Evolutionary conservation across 1,140 invertebrate species (phyloP).

Genomic region (Ceratina calcarata): DNA sequence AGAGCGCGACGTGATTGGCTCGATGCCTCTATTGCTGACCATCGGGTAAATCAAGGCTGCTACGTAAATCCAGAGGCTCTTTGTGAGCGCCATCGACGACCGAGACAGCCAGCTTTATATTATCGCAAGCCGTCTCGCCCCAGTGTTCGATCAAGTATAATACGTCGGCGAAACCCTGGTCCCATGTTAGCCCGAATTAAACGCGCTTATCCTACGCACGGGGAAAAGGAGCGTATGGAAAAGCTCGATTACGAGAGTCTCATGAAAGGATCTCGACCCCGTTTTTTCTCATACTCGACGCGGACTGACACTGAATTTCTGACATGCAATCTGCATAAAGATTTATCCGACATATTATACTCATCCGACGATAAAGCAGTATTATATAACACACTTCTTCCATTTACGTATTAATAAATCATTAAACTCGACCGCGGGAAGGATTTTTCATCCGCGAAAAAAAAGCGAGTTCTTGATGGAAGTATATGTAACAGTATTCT

Average conservation of each 20-base stretch:
- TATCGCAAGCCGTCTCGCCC: slow-evolving; percentile 30
- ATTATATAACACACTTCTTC: neutral
- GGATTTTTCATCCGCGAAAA: neutral
- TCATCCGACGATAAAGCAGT: no score
- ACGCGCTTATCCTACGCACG: slow-evolving; percentile 36
- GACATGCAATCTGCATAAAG: no score
- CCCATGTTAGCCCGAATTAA: slow-evolving; percentile 46
- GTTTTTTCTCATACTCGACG: no score
- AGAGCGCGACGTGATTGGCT: slow-evolving; percentile 49
- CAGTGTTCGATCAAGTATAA: slow-evolving; percentile 26
- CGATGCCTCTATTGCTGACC: slow-evolving; percentile 46
- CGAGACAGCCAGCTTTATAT: slow-evolving; percentile 44
- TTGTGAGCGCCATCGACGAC: slow-evolving; percentile 22
- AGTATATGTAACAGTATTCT: neutral
- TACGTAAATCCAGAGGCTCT: slow-evolving; percentile 50
- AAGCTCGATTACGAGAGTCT: slow-evolving; percentile 36
- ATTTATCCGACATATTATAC: no score
- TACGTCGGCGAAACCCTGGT: neutral
- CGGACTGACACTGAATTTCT: no score
- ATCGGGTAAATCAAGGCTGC: slow-evolving; percentile 53
- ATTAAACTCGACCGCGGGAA: neutral
- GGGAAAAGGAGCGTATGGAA: slow-evolving; percentile 43
- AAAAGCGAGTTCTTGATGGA: neutral
- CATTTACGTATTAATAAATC: neutral
- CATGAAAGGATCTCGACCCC: slow-evolving; percentile 15